Evolutionary conservation across 2,113 vertebrate genomes (phyloP), one percentile per base, ranked within the genome.

Genomic region (Protobothrops mucrosquamatus): DNA sequence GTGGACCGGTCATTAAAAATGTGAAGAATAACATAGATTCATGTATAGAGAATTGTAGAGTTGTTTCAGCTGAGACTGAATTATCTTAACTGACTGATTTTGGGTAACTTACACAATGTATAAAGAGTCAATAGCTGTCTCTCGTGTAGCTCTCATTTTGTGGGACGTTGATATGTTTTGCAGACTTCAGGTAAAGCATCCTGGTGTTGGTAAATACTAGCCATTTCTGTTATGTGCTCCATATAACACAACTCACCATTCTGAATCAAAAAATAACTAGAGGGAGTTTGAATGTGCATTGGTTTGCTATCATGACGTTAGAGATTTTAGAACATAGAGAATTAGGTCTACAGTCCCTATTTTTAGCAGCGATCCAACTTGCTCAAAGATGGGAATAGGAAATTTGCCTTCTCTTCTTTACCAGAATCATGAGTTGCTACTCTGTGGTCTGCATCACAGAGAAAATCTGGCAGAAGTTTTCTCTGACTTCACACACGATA

Each of bases 171-270:
- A 8, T 22, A 9, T 3, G 34, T 81, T 39, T 81, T 81, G 74
- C 34, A 81, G 34, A 81, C 18, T 81, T 34, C 7, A 81, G 74
- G 43, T 22, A 22, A 7, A 81, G 34, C 74, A 81, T 43, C 34
- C 74, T 18, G 22, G 85, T n/a, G 93, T 95, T 94, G 57, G 91
- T 93, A 92, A 89, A 54, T 4, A 87, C 43, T 39, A 95, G 93
- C 92, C 91, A 56, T 0, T 94, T 92, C 95, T 91, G 69, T 91
- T 88, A 89, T 94, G 7, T 92, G 90, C 86, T 39, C 93, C 94
- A 93, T 93, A 64, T 91, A 89, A 95, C 92, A 93, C 93, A 89
- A 91, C 92, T 92, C 91, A 90, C 48, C 20, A 52, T 69, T 69
- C 89, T 69, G 46, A 26, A 52, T 74, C 29, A 12, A 69, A n/a